These are phyloP conservation scores for Donacobius atricapilla DNA, from an alignment of 2,113 vertebrate genomes.

Conservation along the genomic window DNA sequence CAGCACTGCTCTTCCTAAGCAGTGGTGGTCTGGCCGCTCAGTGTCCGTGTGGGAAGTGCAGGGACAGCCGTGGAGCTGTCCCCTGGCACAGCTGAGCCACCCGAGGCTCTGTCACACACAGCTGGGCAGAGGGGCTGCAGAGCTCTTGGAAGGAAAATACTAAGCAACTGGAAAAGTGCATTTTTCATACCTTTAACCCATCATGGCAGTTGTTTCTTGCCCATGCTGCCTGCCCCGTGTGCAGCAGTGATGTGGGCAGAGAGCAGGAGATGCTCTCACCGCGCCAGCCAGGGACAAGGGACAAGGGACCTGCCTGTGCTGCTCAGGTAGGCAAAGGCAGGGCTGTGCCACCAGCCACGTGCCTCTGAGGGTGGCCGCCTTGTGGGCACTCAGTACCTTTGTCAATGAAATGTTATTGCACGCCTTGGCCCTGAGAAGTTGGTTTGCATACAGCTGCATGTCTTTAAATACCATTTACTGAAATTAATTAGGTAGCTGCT, in stretches of 20 bases:
- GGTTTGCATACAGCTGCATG: not conserved
- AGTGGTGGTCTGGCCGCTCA: rapidly evolving
- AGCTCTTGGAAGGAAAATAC: not conserved
- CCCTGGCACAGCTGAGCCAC: not conserved
- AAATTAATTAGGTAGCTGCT: slow-evolving; percentile 39
- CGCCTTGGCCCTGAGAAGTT: not conserved
- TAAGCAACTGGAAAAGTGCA: rapidly evolving
- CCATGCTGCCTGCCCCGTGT: rapidly evolving
- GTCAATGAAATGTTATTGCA: not conserved
- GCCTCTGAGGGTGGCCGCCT: not conserved
- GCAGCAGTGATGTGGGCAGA: not conserved
- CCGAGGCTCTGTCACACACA: not conserved
- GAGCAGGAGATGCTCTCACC: rapidly evolving
- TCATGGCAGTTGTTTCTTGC: not conserved
- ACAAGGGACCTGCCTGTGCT: not conserved
- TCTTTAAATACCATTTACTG: slow-evolving; percentile 27
- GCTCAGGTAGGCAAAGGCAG: not conserved
- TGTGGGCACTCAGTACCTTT: not conserved
- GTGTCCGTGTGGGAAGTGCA: rapidly evolving
- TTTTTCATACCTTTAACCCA: not conserved
- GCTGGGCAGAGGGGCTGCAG: not conserved
- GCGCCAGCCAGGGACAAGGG: not conserved
- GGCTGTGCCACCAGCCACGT: not conserved
- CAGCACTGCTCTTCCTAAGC: not conserved
- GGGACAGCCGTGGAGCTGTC: not conserved